A percentile compares a stretch with the other conserved stretches of the same genome.
These are phyloP conservation scores for Cirrhinus molitorella DNA, from an alignment of 2,797 vertebrate species.

Conservation along the genomic window DNA sequence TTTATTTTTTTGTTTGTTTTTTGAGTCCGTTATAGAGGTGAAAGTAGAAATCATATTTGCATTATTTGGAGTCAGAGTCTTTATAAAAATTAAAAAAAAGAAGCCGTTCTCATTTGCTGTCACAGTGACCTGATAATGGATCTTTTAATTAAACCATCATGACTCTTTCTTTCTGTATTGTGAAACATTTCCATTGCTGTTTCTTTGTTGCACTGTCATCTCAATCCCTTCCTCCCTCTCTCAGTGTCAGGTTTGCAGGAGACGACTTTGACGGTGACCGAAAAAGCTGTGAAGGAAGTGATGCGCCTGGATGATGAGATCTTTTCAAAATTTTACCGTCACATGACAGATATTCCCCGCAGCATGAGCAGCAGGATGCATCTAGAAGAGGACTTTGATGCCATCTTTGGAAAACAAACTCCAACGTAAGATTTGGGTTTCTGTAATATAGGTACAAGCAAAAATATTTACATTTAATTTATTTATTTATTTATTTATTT, in stretches of 20 bases:
- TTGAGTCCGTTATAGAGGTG: background rate
- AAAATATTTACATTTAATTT: too few relatives aligned
- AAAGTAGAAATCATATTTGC: background rate
- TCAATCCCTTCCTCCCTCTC: background rate
- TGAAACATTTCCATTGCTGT: background rate
- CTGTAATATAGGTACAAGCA: background rate
- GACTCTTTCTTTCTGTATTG: background rate
- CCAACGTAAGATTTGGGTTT: constrained; percentile 83
- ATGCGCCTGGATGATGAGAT: constrained; percentile 97
- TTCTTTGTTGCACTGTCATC: background rate
- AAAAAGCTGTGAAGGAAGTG: constrained; percentile 95
- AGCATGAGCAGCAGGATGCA: constrained; percentile 78
- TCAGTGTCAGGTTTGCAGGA: constrained; percentile 90
- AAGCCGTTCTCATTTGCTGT: background rate
- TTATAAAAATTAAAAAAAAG: background rate
- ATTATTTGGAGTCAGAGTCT: background rate
- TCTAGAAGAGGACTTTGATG: constrained; percentile 91
- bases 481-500: background rate
- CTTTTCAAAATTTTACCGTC: constrained; percentile 94
- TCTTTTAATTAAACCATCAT: background rate
- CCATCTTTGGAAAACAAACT: constrained; percentile 90
- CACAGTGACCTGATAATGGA: background rate
- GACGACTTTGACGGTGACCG: constrained; percentile 90
- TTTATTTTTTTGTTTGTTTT: too few relatives aligned
- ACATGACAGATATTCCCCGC: constrained; percentile 78